Evolutionary conservation across 1,140 invertebrate genomes (phyloP), one percentile per base, ranked within the genome.

Genomic region (Meteorus sp.): DNA sequence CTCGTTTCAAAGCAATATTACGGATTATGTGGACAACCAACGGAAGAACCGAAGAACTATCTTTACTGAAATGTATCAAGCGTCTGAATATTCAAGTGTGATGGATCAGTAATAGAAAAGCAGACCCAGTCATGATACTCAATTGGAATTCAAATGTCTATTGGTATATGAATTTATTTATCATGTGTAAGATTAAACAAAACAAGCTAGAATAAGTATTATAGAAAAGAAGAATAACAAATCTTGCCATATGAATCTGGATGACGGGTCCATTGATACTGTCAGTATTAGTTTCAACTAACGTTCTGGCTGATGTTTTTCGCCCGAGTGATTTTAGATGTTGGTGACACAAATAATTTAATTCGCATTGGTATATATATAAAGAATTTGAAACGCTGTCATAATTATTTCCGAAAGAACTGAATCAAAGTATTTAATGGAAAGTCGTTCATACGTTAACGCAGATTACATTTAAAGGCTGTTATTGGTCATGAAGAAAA

Each of bases 31-130:
- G 86, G 86, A n/a, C 83, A 88, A 60, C 88, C 88, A 2, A 80
- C 84, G 2, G 82, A 85, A 54, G 84, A 87, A 64, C 84, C 86
- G 22, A 88, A 88, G 72, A 88, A 88, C 69, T 88, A 89, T 71
- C 76, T 89, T 59, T 89, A 88, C 68, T 85, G 74, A 76, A 59
- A 44, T 17, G 45, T 54, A 23, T 47, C 29, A 51, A 48, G 33
- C n/a, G 15, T 54, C 1, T 6, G 1, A 45, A 19, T 45, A 45
- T 45, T 45, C 20, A 22, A 8, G 8, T 8, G 43, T 22, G 43
- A 45, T 45, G 43, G 5, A n/a, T n/a, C n/a, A 2, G 35, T 13
- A 13, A 39, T 39, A 13, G 13, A 39, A 39, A 39, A 39, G 8
- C 11, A 4, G 13, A 7, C 8, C 15, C 11, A 11, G 35, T 13